Base-by-base conservation (phyloP, 92 coral and sea anemone species). In the Umimayanthus kanabou region DNA sequence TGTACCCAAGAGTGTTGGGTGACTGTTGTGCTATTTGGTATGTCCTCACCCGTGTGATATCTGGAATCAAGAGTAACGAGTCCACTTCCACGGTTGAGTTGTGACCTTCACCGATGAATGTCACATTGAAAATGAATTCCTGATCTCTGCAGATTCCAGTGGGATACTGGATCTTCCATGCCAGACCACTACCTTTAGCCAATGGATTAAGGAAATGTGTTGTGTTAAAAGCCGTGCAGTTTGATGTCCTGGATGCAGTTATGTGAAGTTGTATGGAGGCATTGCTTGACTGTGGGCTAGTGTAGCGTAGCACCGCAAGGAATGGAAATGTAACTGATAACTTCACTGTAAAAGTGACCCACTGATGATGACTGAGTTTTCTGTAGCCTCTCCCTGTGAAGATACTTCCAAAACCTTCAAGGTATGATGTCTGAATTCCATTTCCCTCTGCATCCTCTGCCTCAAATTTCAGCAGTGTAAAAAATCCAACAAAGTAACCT, bases 331-430 rank as follows among this genome's bases (percentile, higher is more conserved):
- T 49, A 33, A 85, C 80, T 73, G 92, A 65, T 53, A 74, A n/a
- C 77, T 72, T 88, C 11, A 95, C 88, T 10, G 79, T 43, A 75
- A 97, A 93, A 67, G 87, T 67, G 40, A 97, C 88, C 87, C 85
- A 92, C 89, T 94, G 95, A 3, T 79, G 40, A 22, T 67, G 30
- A 22, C 69, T 80, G 16, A 97, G 90, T 78, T 79, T 92, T 40
- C 87, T 94, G 76, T 97, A 97, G 18, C 99, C 99, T 82, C 93
- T 91, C 14, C 98, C 99, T 30, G 99, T 95, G 89, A 97, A 97
- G 73, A 80, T 73, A 67, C 84, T 92, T 26, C 88, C 85, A 45
- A 88, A 91, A 39, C 92, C 98, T 20, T 80, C 73, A 47, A 92
- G 77, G 84, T 97, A 89, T 6, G 98, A 88, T 18, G 96, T 92